Conservation (phyloP, 1,140 invertebrate species). For the Bathynomus jamesi region DNA sequence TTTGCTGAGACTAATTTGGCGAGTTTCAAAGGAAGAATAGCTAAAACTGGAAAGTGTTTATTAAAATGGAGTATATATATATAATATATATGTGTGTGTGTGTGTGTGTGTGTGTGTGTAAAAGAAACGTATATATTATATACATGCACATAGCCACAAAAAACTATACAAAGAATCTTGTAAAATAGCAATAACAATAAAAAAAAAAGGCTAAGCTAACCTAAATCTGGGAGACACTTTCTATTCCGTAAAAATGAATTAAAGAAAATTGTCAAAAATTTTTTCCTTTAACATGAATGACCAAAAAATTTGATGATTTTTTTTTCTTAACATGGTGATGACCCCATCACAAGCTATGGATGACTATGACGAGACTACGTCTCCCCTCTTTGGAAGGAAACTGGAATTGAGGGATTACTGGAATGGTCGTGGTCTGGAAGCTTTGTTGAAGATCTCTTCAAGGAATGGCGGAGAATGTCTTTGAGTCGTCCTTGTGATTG, state of each 20-base stretch:
- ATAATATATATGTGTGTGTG: conserved; percentile 3
- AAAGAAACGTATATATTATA: neutral
- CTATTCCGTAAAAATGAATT: no score
- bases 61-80: neutral
- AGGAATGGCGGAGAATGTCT: neutral
- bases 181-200: no score
- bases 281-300: no score
- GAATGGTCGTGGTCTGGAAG: neutral
- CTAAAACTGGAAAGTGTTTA: neutral
- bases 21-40: neutral
- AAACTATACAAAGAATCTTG: no score
- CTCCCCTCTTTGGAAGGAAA: neutral
- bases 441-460: neutral
- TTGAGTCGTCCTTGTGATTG: neutral
- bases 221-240: no score
- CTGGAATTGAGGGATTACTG: neutral
- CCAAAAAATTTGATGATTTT: no score
- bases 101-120: conserved; percentile 1
- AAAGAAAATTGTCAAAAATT: no score
- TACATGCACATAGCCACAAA: no score
- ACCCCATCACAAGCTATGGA: no score
- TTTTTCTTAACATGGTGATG: no score
- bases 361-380: neutral
- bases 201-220: no score
- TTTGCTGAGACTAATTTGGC: neutral